phyloP scores from a whole-genome alignment of 2,113 vertebrate genomes.

The Eira barbara region DNA sequence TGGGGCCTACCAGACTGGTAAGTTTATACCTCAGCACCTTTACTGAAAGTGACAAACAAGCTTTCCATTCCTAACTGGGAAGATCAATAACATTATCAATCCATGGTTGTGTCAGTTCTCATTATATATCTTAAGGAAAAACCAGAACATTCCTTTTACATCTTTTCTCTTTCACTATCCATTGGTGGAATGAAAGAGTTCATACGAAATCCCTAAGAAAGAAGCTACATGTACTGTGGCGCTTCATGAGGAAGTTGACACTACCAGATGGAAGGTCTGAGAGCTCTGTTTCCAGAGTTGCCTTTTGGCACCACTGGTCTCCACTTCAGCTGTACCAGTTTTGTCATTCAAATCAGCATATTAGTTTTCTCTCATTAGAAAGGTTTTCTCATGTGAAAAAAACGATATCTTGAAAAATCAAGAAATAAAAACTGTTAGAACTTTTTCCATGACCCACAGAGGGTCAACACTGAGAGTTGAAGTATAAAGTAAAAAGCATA shows the following conservation, averaged over 20 bases:
- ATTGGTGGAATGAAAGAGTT: not conserved
- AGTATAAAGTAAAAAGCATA: not conserved
- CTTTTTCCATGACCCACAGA: not conserved
- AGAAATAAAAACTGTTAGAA: not conserved
- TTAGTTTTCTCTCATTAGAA: not conserved
- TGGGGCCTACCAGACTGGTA: not conserved
- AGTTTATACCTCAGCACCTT: not conserved
- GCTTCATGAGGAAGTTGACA: not conserved
- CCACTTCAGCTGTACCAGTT: not conserved
- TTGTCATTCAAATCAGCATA: not conserved
- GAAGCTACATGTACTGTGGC: not conserved
- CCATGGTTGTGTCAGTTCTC: not conserved
- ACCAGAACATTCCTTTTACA: not conserved
- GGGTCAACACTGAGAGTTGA: not conserved
- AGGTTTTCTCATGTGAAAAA: not conserved
- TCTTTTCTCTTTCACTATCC: not conserved
- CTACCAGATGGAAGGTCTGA: too few relatives aligned
- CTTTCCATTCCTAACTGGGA: not conserved
- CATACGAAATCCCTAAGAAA: not conserved
- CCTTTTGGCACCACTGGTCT: fast-evolving
- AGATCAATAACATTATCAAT: too few relatives aligned
- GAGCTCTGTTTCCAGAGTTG: not conserved
- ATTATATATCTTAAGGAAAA: not conserved
- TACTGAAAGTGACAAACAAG: not conserved
- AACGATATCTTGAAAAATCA: not conserved